Base-by-base conservation (phyloP, 2,797 vertebrate genomes). In the Acanthurus leucopareius region DNA sequence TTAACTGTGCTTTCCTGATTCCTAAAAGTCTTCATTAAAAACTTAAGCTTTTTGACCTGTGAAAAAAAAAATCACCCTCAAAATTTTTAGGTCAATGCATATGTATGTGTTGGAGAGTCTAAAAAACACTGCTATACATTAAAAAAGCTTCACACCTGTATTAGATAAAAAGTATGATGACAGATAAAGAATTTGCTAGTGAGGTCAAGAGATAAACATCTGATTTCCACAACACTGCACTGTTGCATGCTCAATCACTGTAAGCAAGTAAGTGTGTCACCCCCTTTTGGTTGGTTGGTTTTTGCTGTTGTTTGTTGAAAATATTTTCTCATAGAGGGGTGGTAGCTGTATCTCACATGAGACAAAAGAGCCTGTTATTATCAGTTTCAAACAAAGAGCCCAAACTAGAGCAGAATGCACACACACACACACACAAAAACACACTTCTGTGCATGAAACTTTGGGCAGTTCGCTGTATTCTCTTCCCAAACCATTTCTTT, bases 361-460 rank as follows among this genome's bases (percentile, higher is more conserved):
- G 65, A 75, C 40, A 83, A 48, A 83, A 71, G 60, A 68, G 19
- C 54, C 79, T 67, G 69, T 73, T 75, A 76, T 86, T 75, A 81
- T 86, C 82, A 76, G 51, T 83, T 75, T 88, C 57, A 84, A 85
- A 85, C 73, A 42, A 73, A 68, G 60, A 81, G 77, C 28, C 28
- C 66, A 78, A 90, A 86, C 63, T 76, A 72, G 81, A 54, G 72
- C 73, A 79, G 32, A 65, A 47, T 59, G 35, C 56, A 75, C 10
- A 66, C 28, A 63, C 16, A 80, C 13, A 4, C 28, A 28, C 28
- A 28, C 28, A 28, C 28, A 28, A 2, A 28, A 2, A 28, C 28
- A 28, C 28, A 28, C 28, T 4, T 28, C 28, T 38, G 38, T 51
- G 22, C 28, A 61, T 63, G 57, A 75, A 42, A 22, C 51, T 7